Conservation (phyloP, 2,797 vertebrate species). For the Xenentodon cancila region DNA sequence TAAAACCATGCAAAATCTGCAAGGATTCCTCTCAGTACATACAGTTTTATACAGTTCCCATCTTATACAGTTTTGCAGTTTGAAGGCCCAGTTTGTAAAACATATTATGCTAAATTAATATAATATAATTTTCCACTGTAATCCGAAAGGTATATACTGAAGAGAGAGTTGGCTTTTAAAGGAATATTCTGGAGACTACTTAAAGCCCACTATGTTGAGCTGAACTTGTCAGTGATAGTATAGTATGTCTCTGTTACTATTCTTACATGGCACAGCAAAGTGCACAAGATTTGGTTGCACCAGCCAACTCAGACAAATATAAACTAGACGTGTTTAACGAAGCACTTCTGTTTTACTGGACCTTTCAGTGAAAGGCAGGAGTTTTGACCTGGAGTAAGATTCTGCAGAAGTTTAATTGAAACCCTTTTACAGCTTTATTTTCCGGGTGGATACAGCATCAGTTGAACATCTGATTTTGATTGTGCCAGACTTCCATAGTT, state of each 20-base stretch:
- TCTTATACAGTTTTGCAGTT: too few species aligned
- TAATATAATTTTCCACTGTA: too few species aligned
- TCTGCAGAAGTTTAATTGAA: neutral
- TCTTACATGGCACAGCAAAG: conserved; percentile 62
- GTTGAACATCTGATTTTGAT: neutral
- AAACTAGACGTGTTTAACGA: conserved; percentile 73
- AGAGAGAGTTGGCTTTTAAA: conserved; percentile 8
- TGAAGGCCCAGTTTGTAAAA: too few species aligned
- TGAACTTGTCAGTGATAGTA: conserved; percentile 69
- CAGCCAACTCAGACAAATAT: conserved; percentile 71
- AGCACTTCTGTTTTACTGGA: too few species aligned
- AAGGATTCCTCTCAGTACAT: conserved; percentile 1
- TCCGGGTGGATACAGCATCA: neutral
- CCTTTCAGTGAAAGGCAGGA: too few species aligned
- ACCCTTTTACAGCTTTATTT: too few species aligned
- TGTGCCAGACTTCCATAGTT: too few species aligned
- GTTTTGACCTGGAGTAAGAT: conserved; percentile 19
- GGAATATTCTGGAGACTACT: conserved; percentile 29
- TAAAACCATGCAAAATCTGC: conserved; percentile 20
- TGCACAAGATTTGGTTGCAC: conserved; percentile 62
- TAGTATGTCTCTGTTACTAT: conserved; percentile 77
- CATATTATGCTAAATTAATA: too few species aligned
- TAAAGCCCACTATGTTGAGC: conserved; percentile 37
- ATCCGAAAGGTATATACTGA: too few species aligned
- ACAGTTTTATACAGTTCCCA: neutral